Evolutionary conservation across 2,888 invertebrate genomes (phyloP).

Genomic region (Electrophaes corylata): DNA sequence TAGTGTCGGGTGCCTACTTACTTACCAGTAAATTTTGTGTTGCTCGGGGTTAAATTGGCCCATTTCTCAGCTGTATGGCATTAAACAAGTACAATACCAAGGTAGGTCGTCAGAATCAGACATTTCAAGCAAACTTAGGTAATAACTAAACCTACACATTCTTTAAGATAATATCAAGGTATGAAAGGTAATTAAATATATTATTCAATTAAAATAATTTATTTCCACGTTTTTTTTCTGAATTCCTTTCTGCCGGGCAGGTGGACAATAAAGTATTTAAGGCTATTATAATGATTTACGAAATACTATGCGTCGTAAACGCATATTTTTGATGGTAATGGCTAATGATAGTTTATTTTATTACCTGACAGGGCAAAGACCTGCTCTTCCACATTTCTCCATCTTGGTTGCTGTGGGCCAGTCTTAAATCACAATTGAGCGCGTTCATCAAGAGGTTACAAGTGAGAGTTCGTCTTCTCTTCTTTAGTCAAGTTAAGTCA

Average conservation of each 20-base stretch:
- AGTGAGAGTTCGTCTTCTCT: too few relatives aligned
- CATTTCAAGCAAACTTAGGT: background rate
- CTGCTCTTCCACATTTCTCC: background rate
- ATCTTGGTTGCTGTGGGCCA: too few relatives aligned
- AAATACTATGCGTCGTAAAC: constrained; percentile 9
- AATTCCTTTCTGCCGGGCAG: constrained; percentile 27
- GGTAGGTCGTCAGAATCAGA: too few relatives aligned
- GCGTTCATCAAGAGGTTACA: too few relatives aligned
- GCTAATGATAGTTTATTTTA: background rate
- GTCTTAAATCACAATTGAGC: too few relatives aligned
- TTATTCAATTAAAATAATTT: constrained; percentile 33
- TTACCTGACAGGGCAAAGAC: background rate
- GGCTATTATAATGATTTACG: constrained; percentile 29
- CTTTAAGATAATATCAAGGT: constrained; percentile 6
- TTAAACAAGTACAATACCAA: too few relatives aligned
- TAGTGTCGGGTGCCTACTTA: too few relatives aligned
- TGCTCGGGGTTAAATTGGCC: too few relatives aligned
- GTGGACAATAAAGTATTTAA: constrained; percentile 24
- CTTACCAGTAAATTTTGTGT: too few relatives aligned
- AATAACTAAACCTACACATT: background rate
- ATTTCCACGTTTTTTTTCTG: constrained; percentile 13
- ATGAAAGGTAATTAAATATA: constrained; percentile 2
- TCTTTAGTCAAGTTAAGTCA: too few relatives aligned
- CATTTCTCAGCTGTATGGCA: too few relatives aligned
- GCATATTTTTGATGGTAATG: constrained; percentile 16